Evolutionary conservation across 2,888 invertebrate species (phyloP), one percentile per base, ranked within the genome.

Genomic region (Cheilosia scutellata): DNA sequence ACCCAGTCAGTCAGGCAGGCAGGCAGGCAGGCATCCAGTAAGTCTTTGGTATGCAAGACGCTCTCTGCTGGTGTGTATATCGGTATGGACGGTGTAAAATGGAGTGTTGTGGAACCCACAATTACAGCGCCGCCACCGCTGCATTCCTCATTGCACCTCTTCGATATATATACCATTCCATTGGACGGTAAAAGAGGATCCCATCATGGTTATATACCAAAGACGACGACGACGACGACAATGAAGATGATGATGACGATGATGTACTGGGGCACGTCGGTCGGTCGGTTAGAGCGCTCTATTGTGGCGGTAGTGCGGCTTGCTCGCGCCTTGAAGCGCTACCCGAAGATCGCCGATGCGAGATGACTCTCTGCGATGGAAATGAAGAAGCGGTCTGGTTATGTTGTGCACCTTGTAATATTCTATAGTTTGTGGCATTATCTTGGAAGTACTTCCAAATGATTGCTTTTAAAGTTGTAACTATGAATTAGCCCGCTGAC

Each of bases 51-150:
- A 68, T 78, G 63, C 66, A 75, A 75, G 80, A n/a, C 60, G 42
- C 65, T 20, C 44, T 51, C 63, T 65, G 53, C 58, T 68, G 37
- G 40, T 11, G 60, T 58, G 37, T 60, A 60, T 40, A 53, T 68
- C 55, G 49, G 75, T 80, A 82, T 76, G 82, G 63, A 47, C 72
- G 66, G 86, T 86, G 86, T 86, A 86, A 86, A 86, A 82, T 86
- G 86, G 86, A 86, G 86, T 86, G 86, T 86, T 86, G 82, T 82
- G 86, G 82, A 86, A 86, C 86, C 86, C 86, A 86, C 86, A 86
- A 86, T 86, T 86, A 86, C 86, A 82, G 76, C 72, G 76, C 86
- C 86, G 86, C 83, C 84, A 76, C 80, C 62, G 80, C 29, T 86
- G 76, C 82, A 86, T 86, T 82, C 82, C 72, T 77, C 86, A 86